Base-by-base conservation (phyloP, 1,140 invertebrate species). In the Conopomorpha cramerella region DNA sequence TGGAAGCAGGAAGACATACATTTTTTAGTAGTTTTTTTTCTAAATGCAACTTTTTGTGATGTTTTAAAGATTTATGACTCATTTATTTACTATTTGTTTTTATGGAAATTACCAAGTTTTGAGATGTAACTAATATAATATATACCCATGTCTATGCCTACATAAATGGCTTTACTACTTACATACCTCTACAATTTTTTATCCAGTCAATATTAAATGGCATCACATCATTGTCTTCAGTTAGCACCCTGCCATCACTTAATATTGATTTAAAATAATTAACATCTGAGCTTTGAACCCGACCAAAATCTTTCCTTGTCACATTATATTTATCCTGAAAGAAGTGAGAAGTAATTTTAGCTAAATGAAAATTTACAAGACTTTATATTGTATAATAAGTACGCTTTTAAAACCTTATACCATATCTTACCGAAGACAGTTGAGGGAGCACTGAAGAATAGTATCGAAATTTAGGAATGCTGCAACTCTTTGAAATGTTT, bases 131-230 rank as follows among this genome's bases (percentile, higher is more conserved):
- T 6, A 23, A 10, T 23, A 23, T 32, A 32, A 13, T 32, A 32
- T n/a, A 31, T 62, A 95, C 96, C 96, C n/a, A n/a, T n/a, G n/a
- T n/a, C n/a, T n/a, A n/a, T n/a, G n/a, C n/a, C n/a, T n/a, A n/a
- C n/a, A n/a, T n/a, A n/a, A n/a, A n/a, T n/a, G n/a, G n/a, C n/a
- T n/a, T n/a, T n/a, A n/a, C n/a, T n/a, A n/a, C n/a, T n/a, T n/a
- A n/a, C n/a, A 31, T 62, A 95, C 96, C 96, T 87, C 89, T 84
- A 44, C 92, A 91, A 56, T 85, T 91, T 65, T 87, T 90, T 16
- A 96, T 80, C 88, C 95, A 98, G 73, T 99, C 97, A 11, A 88
- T 86, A 59, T 99, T 99, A 59, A 91, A 94, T 0, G 78, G 73
- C 25, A 90, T 80, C 15, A 96, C 80, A 47, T 97, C 93, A 8